Base-by-base conservation (phyloP, 2,113 vertebrate species). In the Motacilla tschutschensis region DNA sequence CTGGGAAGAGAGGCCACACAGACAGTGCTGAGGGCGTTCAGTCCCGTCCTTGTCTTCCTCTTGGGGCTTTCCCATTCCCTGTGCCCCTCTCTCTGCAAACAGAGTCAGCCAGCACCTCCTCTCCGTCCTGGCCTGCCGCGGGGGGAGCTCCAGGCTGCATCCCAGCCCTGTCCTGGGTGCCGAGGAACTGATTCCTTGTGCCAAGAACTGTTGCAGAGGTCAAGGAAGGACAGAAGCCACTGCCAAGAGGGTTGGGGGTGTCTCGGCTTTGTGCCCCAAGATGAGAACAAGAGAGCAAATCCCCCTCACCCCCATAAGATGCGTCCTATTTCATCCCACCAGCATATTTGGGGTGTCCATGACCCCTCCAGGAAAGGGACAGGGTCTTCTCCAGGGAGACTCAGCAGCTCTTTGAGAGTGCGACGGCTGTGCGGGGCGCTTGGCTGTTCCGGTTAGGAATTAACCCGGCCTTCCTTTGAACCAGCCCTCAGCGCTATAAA, bases 381-480 rank as follows among this genome's bases (percentile, higher is more conserved):
- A 5, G 82, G 57, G 36, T 82, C 79, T 87, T 85, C 91, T 90
- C 89, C 38, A 22, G 72, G 81, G 86, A 83, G 79, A 71, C 55
- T 78, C 59, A 0, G 81, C 83, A 71, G 66, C 63, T 79, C 91
- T 89, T 69, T 88, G 93, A 91, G 92, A 85, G 71, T 2, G 1
- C 15, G 6, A 67, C 5, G 71, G 91, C 94, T 89, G 89, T 2
- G 22, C 54, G 7, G 90, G 93, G 83, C 4, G 17, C 93, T 95
- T 10, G 82, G 92, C 89, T 93, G 91, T 94, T 87, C 94, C 91
- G 36, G 94, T 96, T 95, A 95, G 92, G 93, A 93, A 95, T 94
- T 95, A 95, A 95, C 91, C 85, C 85, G 73, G 94, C 95, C 88
- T 96, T 95, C 91, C 94, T 95, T 95, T 95, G 94, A 95, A 94